Evolutionary conservation across 2,888 invertebrate genomes (phyloP), one percentile per base, ranked within the genome.

Genomic region (Ennomos erosarius): DNA sequence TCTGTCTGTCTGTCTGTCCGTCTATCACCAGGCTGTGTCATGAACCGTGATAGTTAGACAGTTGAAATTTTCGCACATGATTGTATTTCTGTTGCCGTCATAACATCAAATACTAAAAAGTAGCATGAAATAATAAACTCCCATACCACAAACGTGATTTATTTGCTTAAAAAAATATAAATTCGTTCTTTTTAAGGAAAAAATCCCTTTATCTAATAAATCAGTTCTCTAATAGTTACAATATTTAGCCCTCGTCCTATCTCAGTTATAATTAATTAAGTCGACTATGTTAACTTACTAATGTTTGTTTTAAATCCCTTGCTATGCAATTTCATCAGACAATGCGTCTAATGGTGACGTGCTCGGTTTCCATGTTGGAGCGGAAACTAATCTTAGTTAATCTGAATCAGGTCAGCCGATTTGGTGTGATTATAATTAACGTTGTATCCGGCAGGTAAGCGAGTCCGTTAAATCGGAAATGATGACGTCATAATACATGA

Each of bases 301-400:
- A 26, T 26, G 4, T 26, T 26, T 26, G 26, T 26, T 26, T 26
- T 26, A 26, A 26, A 26, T 26, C 26, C 26, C 26, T 26, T 26
- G 26, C 6, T 26, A 26, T 26, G 26, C 38, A 48, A 39, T 48
- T 39, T 48, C 13, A 35, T 13, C 12, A 42, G 1, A 50, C 40
- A 50, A 50, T 52, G 16, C 16, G 36, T 52, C 12, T 45, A 38
- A 52, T 58, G 47, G 49, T 53, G 52, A 52, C 40, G 57, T 33
- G 45, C 36, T 45, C 38, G 39, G 44, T 45, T 44, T 44, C 37
- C 43, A 45, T 36, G 51, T 36, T 40, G 34, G 26, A 58, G 42
- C 58, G 44, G 48, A 45, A 59, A 53, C 58, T 40, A 53, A 59
- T 53, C 49, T 54, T 50, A 44, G 54, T 59, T 59, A 53, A 59